A percentile compares a stretch with the other conserved stretches of the same genome.
phyloP scores from a whole-genome alignment of 2,113 vertebrate genomes.

The Phalacrocorax aristotelis region DNA sequence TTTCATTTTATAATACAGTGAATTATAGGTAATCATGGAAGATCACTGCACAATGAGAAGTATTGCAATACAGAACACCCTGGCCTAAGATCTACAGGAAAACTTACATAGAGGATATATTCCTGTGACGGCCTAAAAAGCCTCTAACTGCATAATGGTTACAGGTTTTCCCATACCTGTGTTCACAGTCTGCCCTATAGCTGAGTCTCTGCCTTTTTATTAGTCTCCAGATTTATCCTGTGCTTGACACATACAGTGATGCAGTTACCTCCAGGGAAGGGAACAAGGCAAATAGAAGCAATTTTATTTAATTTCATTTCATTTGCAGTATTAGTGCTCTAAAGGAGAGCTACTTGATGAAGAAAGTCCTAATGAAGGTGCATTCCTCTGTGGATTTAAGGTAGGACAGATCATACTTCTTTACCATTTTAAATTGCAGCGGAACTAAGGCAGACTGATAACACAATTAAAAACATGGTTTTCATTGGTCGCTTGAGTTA shows the following conservation, averaged over 20 bases:
- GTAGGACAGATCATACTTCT: background rate
- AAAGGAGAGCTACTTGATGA: background rate
- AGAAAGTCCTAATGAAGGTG: background rate
- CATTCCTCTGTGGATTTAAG: background rate
- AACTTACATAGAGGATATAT: background rate
- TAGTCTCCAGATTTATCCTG: background rate
- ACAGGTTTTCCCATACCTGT: background rate
- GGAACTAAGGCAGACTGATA: background rate
- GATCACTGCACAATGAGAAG: background rate
- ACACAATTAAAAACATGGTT: background rate
- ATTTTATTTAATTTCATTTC: background rate
- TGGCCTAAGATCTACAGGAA: background rate
- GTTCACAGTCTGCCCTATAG: background rate
- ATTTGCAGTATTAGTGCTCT: background rate
- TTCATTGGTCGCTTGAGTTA: background rate
- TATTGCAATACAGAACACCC: background rate
- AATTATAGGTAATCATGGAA: background rate
- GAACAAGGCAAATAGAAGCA: background rate
- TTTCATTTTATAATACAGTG: background rate
- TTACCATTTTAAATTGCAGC: background rate
- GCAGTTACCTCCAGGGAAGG: background rate
- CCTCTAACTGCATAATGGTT: background rate
- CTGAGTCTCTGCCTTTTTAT: background rate
- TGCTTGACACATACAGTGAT: background rate
- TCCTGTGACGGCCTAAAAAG: background rate